A percentile compares a stretch with the other conserved stretches of the same genome.
Evolutionary conservation across 2,888 invertebrate species (phyloP).

Genomic region (Heteropelma amictum): DNA sequence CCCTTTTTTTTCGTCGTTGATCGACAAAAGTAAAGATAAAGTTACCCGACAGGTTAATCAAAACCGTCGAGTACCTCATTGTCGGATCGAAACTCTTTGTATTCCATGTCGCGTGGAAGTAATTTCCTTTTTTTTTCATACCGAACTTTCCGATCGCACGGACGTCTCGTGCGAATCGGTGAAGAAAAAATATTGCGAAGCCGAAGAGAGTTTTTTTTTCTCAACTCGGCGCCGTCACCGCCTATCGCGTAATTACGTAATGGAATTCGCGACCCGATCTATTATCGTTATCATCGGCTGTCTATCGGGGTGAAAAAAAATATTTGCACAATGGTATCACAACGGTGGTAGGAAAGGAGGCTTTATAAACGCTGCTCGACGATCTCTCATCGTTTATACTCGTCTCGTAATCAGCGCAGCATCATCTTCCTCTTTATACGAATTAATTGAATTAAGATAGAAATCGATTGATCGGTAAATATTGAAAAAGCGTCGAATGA

Average conservation of each 20-base stretch:
- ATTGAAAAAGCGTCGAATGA: not conserved
- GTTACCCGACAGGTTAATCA: too few species aligned
- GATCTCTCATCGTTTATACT: conserved; percentile 15
- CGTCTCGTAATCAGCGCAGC: conserved; percentile 13
- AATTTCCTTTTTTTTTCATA: too few species aligned
- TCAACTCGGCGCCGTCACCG: too few species aligned
- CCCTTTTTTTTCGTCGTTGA: not conserved
- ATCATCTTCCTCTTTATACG: not conserved
- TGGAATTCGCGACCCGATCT: too few species aligned
- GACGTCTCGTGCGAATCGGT: too few species aligned
- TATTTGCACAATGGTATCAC: conserved; percentile 39
- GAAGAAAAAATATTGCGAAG: too few species aligned
- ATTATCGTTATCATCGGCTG: not conserved
- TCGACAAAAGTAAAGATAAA: too few species aligned
- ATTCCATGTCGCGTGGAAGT: too few species aligned
- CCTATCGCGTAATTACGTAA: conserved; percentile 47
- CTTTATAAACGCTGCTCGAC: conserved; percentile 32
- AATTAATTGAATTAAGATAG: not conserved
- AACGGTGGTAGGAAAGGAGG: conserved; percentile 3
- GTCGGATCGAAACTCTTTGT: too few species aligned
- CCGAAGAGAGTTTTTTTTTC: too few species aligned
- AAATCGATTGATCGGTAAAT: not conserved
- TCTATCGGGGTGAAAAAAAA: not conserved
- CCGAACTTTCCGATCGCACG: too few species aligned
- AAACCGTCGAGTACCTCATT: too few species aligned